Percentiles rank a stretch among this genome's conserved stretches.
These are phyloP conservation scores for Sarcophaga caerulescens DNA, from an alignment of 2,888 invertebrate genomes.

Conservation along the genomic window DNA sequence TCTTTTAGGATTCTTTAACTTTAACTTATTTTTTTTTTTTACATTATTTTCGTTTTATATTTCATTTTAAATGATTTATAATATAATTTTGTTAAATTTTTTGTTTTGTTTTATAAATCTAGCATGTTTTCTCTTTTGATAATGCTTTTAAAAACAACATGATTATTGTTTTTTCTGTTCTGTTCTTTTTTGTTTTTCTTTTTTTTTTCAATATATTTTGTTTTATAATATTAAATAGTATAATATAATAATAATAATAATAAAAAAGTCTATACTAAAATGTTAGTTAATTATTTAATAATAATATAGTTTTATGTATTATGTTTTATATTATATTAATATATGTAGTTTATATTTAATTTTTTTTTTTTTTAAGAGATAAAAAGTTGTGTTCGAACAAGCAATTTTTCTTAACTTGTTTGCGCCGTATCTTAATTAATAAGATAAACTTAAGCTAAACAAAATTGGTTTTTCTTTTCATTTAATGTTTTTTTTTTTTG, in stretches of 20 bases:
- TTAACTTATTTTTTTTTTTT: conserved; percentile 40
- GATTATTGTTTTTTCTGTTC: conserved; percentile 2
- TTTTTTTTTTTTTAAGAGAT: conserved; percentile 35
- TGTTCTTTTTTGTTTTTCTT: background rate
- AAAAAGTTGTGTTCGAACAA: conserved; percentile 45
- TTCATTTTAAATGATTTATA: conserved; percentile 55
- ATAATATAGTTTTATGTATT: conserved; percentile 18
- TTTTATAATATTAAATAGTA: conserved; percentile 5
- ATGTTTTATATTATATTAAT: background rate
- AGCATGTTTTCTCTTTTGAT: too few species aligned
- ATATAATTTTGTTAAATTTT: conserved; percentile 11
- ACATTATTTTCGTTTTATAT: conserved; percentile 26
- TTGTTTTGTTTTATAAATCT: conserved; percentile 1
- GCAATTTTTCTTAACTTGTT: conserved; percentile 47
- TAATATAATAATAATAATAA: conserved; percentile 26
- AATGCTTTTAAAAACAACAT: conserved; percentile 15
- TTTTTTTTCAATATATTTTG: background rate
- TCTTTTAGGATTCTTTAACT: conserved; percentile 33
- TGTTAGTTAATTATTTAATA: conserved; percentile 41
- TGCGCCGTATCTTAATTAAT: conserved; percentile 59
- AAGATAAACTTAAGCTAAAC: conserved; percentile 57
- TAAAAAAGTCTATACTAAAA: conserved; percentile 62
- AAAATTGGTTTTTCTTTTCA: conserved; percentile 23
- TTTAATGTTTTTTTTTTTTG: conserved; percentile 4
- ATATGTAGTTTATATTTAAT: conserved; percentile 4